Conservation (phyloP, 2,888 invertebrate species). For the Andrena dorsata region DNA sequence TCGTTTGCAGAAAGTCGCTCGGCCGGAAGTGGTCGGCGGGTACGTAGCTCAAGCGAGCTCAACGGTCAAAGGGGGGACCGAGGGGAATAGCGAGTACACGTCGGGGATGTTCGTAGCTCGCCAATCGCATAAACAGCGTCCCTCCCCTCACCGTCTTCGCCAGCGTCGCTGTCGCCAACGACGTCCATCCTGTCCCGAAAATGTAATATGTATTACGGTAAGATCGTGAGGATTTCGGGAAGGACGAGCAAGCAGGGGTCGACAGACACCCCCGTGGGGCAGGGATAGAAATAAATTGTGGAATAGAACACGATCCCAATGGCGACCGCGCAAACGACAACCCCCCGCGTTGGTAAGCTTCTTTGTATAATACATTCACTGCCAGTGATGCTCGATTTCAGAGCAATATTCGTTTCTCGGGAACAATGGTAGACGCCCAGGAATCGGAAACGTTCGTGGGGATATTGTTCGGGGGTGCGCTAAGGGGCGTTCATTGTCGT, state of each 20-base stretch:
- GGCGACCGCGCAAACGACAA: neutral
- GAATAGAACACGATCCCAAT: neutral
- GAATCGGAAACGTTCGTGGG: too few relatives aligned
- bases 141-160: slow-evolving; percentile 15
- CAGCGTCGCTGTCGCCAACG: slow-evolving; percentile 8
- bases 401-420: too few relatives aligned
- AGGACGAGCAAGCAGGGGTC: neutral
- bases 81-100: slow-evolving; percentile 62
- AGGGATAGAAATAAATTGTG: slow-evolving; percentile 66
- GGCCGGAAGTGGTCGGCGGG: slow-evolving; percentile 60
- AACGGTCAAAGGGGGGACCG: slow-evolving; percentile 52
- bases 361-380: neutral
- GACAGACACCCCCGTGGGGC: neutral
- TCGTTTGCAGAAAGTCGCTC: slow-evolving; percentile 67
- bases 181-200: slow-evolving; percentile 24
- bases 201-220: slow-evolving; percentile 68
- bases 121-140: slow-evolving; percentile 56
- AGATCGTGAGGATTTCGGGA: slow-evolving; percentile 11
- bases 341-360: neutral
- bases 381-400: neutral
- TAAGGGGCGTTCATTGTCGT: too few relatives aligned
- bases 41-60: slow-evolving; percentile 41
- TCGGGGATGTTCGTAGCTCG: slow-evolving; percentile 37
- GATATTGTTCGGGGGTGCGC: too few relatives aligned
- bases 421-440: too few relatives aligned